A percentile compares a stretch with the other conserved stretches of the same genome.
Evolutionary conservation across 2,113 vertebrate species (phyloP).

Genomic region (Oreotrochilus melanogaster): DNA sequence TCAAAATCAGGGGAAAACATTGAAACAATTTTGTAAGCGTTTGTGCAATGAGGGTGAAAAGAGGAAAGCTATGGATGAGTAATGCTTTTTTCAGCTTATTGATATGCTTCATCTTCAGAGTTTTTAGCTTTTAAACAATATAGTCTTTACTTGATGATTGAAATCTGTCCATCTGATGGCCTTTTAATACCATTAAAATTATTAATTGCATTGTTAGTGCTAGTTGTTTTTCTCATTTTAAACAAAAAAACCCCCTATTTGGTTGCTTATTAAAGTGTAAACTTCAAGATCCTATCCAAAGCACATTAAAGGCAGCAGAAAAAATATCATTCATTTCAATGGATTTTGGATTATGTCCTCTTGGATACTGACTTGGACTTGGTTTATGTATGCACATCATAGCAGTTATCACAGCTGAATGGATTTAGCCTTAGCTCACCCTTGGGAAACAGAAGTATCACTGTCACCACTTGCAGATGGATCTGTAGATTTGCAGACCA

Average conservation of each 20-base stretch:
- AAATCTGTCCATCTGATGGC: conserved; percentile 2
- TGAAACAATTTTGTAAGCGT: conserved; percentile 6
- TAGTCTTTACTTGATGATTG: not conserved
- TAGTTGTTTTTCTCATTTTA: not conserved
- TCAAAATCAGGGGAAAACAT: not conserved
- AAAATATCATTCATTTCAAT: not conserved
- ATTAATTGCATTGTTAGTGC: not conserved
- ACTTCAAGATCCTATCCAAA: not conserved
- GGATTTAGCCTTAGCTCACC: not conserved
- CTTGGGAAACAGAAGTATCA: not conserved
- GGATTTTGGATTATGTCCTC: not conserved
- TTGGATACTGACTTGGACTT: not conserved
- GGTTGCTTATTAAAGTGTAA: not conserved
- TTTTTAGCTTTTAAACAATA: not conserved
- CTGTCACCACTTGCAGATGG: conserved; percentile 29
- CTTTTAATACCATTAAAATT: not conserved
- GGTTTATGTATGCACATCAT: not conserved
- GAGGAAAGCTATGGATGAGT: not conserved
- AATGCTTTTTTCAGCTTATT: not conserved
- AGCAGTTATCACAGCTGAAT: not conserved
- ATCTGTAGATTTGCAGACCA: conserved; percentile 26
- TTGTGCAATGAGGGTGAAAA: not conserved
- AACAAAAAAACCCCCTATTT: not conserved
- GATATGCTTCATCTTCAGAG: not conserved
- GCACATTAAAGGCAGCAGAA: not conserved